These are phyloP conservation scores for Platichthys stellatus DNA, from an alignment of 2,113 vertebrate genomes.

Conservation along the genomic window DNA sequence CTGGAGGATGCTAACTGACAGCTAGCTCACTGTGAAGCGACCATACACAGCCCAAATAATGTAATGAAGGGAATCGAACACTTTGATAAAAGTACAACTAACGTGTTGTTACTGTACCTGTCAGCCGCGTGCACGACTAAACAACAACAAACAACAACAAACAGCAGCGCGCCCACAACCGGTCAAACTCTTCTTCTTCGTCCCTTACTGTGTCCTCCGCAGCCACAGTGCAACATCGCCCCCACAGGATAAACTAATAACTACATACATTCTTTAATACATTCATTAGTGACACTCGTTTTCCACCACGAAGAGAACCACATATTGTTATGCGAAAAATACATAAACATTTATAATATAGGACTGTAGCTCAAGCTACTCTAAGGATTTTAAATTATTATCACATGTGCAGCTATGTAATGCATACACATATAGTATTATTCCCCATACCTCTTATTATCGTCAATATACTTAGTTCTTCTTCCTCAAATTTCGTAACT, in stretches of 20 bases:
- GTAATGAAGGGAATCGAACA: no score
- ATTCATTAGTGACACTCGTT: no score
- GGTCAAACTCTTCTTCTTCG: constrained; percentile 55
- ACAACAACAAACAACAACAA: not conserved
- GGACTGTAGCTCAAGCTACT: no score
- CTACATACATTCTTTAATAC: not conserved
- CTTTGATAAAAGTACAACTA: rapidly evolving
- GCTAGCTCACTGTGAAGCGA: not conserved
- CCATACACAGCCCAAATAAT: not conserved
- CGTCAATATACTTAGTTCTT: no score
- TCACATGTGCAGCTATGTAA: no score
- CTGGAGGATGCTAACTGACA: constrained; percentile 13
- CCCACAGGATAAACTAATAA: constrained; percentile 13
- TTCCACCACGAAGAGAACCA: no score
- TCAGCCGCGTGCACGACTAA: not conserved
- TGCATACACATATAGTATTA: no score
- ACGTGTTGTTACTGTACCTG: constrained; percentile 32
- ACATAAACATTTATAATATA: no score
- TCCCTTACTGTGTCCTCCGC: rapidly evolving
- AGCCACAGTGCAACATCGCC: not conserved
- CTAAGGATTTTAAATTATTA: no score
- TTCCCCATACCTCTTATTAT: no score
- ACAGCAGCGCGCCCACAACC: constrained; percentile 39
- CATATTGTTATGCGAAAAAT: no score
- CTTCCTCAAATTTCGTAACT: no score